A percentile compares a stretch with the other conserved stretches of the same genome.
phyloP scores from a whole-genome alignment of 2,113 vertebrate species.

The Eurypyga helias region DNA sequence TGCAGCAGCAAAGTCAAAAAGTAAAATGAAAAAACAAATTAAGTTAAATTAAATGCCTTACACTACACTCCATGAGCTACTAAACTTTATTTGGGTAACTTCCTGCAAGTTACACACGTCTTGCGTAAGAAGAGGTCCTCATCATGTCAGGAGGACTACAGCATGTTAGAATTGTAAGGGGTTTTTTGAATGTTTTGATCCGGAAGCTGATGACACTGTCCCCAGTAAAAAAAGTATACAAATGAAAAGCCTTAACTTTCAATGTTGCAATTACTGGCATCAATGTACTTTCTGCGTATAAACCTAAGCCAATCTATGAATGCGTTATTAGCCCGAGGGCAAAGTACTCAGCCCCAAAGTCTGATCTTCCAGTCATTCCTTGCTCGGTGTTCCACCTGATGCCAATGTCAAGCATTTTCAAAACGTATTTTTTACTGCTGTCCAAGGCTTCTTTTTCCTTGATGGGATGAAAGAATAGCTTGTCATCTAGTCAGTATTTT shows the following conservation, averaged over 20 bases:
- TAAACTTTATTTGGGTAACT: neutral
- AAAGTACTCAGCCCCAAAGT: neutral
- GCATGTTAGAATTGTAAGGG: neutral
- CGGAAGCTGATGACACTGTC: neutral
- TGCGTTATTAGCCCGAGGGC: neutral
- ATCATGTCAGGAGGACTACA: neutral
- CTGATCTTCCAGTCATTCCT: neutral
- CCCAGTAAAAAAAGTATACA: neutral
- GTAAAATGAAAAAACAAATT: neutral
- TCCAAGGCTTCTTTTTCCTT: neutral
- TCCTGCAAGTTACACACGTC: neutral
- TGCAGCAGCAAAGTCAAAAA: neutral
- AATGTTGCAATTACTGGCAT: neutral
- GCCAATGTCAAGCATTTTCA: neutral
- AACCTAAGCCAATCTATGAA: neutral
- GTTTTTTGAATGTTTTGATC: neutral
- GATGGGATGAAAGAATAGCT: neutral
- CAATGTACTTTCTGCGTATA: neutral
- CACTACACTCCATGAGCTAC: neutral
- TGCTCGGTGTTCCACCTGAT: neutral
- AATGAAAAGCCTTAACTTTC: neutral
- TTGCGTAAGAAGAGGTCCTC: neutral
- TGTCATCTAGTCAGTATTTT: neutral
- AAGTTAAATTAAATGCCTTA: neutral
- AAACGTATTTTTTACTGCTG: neutral